These are phyloP conservation scores for Amphiura filiformis DNA, from an alignment of 35 echinoderm and acorn worm species.

Conservation along the genomic window DNA sequence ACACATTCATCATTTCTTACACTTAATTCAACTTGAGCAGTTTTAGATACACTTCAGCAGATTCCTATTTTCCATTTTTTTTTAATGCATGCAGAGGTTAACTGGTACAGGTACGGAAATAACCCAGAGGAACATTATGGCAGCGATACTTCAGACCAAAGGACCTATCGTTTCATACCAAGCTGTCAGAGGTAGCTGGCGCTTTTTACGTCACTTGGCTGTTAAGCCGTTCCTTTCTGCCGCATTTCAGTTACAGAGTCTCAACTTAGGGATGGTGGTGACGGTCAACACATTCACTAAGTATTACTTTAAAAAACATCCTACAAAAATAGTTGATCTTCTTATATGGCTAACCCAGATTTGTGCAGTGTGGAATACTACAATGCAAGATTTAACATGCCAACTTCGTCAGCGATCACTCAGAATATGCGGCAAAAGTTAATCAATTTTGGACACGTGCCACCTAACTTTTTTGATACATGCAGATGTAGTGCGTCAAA, in stretches of 20 bases:
- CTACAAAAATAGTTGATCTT: background rate
- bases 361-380: background rate
- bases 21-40: too few species aligned
- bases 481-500: too few species aligned
- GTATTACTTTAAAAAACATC: background rate
- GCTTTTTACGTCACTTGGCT: background rate
- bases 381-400: background rate
- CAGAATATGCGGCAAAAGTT: background rate
- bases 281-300: background rate
- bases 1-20: too few species aligned
- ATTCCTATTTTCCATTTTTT: too few species aligned
- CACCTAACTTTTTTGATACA: background rate
- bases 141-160: background rate
- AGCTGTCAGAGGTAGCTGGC: background rate
- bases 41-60: too few species aligned
- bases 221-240: background rate
- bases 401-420: background rate
- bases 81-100: too few species aligned
- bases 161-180: background rate
- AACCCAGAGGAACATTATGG: background rate
- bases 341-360: background rate
- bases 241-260: background rate
- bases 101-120: too few species aligned
- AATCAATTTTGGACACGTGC: background rate
- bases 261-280: background rate